These are phyloP conservation scores for Triplophysa dalaica DNA, from an alignment of 2,113 vertebrate species.

Conservation along the genomic window DNA sequence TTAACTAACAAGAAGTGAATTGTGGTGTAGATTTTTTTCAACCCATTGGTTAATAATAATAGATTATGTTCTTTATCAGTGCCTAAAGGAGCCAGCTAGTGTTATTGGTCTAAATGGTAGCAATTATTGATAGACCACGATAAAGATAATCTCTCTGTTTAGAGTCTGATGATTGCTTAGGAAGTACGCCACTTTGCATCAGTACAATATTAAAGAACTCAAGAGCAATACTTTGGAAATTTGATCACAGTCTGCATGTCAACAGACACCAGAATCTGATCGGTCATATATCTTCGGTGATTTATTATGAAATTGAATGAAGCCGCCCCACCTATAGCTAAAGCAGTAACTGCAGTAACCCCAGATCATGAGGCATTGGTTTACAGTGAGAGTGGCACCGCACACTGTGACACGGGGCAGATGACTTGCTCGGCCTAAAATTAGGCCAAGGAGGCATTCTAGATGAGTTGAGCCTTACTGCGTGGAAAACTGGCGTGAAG, in stretches of 20 bases:
- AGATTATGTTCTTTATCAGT: neutral
- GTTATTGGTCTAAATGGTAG: neutral
- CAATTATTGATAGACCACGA: no score
- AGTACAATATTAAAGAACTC: neutral
- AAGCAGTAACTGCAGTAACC: neutral
- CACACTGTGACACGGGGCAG: constrained; percentile 63
- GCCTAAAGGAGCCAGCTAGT: neutral
- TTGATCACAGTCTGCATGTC: neutral
- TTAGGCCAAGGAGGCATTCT: constrained; percentile 61
- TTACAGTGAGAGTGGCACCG: constrained; percentile 57
- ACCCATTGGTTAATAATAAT: no score
- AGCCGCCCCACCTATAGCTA: neutral
- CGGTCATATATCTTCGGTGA: neutral
- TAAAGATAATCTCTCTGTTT: neutral
- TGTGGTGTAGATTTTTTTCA: no score
- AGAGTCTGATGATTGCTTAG: neutral
- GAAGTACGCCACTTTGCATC: neutral
- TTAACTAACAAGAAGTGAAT: no score
- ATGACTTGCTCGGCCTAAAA: constrained; percentile 67
- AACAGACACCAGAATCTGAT: constrained; percentile 16
- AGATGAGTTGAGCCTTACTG: constrained; percentile 44
- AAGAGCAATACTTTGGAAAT: neutral
- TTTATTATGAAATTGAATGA: constrained; percentile 33
- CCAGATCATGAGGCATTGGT: constrained; percentile 49
- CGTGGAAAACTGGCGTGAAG: neutral